Evolutionary conservation across 1,140 invertebrate species (phyloP).

Genomic region (Euwallacea fornicatus): DNA sequence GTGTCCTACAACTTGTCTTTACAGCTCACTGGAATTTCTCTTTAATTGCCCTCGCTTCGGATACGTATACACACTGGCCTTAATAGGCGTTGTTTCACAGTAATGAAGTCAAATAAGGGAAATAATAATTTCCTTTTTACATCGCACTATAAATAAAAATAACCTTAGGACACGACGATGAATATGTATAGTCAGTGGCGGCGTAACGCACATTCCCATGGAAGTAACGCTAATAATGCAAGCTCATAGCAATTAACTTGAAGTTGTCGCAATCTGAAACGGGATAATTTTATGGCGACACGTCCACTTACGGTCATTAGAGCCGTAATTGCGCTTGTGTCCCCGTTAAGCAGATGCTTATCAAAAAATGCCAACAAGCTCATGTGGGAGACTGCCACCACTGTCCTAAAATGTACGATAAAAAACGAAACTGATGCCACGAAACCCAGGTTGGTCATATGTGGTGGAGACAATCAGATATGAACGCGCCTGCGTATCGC

Average conservation of each 20-base stretch:
- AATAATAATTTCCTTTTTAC: slow-evolving; percentile 1
- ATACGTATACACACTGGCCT: no score
- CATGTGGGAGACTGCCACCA: no score
- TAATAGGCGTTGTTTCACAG: not conserved
- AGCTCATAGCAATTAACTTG: not conserved
- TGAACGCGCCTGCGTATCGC: not conserved
- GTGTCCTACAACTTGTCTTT: not conserved
- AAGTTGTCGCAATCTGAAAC: slow-evolving; percentile 22
- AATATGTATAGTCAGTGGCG: not conserved
- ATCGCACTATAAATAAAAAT: not conserved
- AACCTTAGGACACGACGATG: not conserved
- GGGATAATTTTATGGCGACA: slow-evolving; percentile 16
- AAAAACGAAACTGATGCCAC: no score
- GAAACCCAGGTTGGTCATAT: no score
- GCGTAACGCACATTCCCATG: no score
- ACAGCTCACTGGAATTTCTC: no score
- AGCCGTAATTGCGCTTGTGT: not conserved
- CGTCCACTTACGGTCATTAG: slow-evolving; percentile 21
- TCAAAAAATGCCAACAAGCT: no score
- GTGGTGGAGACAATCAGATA: no score
- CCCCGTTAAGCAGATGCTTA: not conserved
- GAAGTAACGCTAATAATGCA: no score
- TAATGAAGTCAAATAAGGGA: slow-evolving; percentile 7
- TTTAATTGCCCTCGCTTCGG: no score
- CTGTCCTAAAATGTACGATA: no score